Base-by-base conservation (phyloP, 2,888 invertebrate genomes). In the Disparrhopalites patrizii region DNA sequence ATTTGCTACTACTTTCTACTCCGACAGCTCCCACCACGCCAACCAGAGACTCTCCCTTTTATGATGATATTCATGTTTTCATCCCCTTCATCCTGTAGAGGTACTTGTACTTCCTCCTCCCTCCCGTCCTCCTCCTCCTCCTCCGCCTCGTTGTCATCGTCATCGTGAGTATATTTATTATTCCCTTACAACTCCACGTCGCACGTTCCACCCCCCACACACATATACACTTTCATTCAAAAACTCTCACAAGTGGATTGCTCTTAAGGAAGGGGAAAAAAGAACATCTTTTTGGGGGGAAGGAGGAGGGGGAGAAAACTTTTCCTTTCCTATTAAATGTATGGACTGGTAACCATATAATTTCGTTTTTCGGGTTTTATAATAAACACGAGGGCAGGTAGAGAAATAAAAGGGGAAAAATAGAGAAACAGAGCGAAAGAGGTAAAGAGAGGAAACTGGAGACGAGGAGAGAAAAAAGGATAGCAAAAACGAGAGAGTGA, bases 31-130 rank as follows among this genome's bases (percentile, higher is more conserved):
- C n/a, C n/a, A n/a, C n/a, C n/a, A n/a, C n/a, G n/a, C n/a, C n/a
- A n/a, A n/a, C n/a, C n/a, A n/a, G n/a, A n/a, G n/a, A n/a, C n/a
- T n/a, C n/a, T n/a, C n/a, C n/a, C n/a, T n/a, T n/a, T n/a, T n/a
- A n/a, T n/a, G n/a, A n/a, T n/a, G n/a, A n/a, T n/a, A n/a, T n/a
- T 47, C 47, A 47, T 47, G 47, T 47, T 47, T 47, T 57, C 57
- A 36, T 33, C 38, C 38, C 23, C 23, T 3, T 23, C 18, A 36
- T 18, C n/a, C n/a, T n/a, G n/a, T n/a, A n/a, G n/a, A n/a, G n/a
- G n/a, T n/a, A n/a, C n/a, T n/a, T n/a, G n/a, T n/a, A n/a, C n/a
- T n/a, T n/a, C n/a, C 47, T 20, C 47, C 7, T 2, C 47, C 13
- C 5, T 47, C 8, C 3, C 15, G 3, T 20, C 47, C 3, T 47